These are phyloP conservation scores for Micropterix aruncella DNA, from an alignment of 2,888 invertebrate genomes.

Conservation along the genomic window DNA sequence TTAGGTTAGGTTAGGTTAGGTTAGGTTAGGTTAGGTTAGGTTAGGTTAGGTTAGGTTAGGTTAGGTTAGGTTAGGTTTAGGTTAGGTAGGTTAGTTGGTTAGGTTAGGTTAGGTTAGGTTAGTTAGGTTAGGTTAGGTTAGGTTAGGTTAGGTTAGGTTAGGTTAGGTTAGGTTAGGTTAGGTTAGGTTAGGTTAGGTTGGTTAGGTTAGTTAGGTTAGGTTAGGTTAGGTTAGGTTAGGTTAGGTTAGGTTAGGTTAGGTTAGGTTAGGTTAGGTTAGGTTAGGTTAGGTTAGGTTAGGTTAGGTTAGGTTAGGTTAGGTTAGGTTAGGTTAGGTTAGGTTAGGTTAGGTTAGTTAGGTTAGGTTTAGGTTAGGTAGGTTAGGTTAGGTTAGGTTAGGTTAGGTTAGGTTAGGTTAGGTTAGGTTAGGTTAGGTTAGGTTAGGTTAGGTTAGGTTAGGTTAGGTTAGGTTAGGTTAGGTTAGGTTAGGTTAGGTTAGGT, in stretches of 20 bases:
- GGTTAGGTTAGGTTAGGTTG: slow-evolving; percentile 4
- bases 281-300: slow-evolving; percentile 3
- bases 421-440: slow-evolving; percentile 7
- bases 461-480: slow-evolving; percentile 8
- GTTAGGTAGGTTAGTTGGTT: slow-evolving; percentile 3
- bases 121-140: slow-evolving; percentile 4
- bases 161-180: slow-evolving; percentile 4
- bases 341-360: slow-evolving; percentile 1
- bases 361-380: too few relatives aligned
- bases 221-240: slow-evolving; percentile 6
- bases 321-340: slow-evolving; percentile 3
- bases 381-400: slow-evolving; percentile 5
- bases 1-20: neutral
- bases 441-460: slow-evolving; percentile 8
- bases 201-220: slow-evolving; percentile 6
- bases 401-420: slow-evolving; percentile 8
- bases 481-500: slow-evolving; percentile 8
- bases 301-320: slow-evolving; percentile 3
- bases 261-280: slow-evolving; percentile 3
- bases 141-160: slow-evolving; percentile 4
- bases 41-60: neutral
- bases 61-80: slow-evolving; percentile 1
- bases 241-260: slow-evolving; percentile 1
- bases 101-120: slow-evolving; percentile 3
- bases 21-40: neutral